Conservation (phyloP, 2,888 invertebrate genomes). For the Achlya flavicornis region DNA sequence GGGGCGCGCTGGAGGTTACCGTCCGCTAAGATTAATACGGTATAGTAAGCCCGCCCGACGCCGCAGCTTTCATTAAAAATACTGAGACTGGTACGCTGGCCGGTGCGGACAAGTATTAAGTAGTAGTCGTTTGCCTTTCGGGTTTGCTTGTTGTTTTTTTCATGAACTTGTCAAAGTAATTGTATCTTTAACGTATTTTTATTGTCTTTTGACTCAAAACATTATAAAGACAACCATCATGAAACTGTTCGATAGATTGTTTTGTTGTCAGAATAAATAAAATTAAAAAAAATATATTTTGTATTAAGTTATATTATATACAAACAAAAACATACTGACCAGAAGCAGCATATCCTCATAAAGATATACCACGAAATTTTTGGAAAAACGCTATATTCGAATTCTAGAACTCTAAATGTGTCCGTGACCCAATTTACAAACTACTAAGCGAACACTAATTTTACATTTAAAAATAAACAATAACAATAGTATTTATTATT, state of each 20-base stretch:
- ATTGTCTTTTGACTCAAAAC: background rate
- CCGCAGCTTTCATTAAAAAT: conserved; percentile 80
- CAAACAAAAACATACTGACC: too few species aligned
- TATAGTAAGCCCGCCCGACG: conserved; percentile 73
- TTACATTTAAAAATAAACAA: background rate
- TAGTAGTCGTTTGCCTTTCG: conserved; percentile 3
- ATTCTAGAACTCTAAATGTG: background rate
- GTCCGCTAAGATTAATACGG: conserved; percentile 80
- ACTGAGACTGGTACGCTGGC: conserved; percentile 64
- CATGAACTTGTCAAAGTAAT: background rate
- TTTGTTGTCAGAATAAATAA: too few species aligned
- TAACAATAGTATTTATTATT: background rate
- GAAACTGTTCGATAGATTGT: too few species aligned
- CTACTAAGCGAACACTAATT: background rate
- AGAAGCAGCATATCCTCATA: too few species aligned
- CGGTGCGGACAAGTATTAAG: conserved; percentile 45
- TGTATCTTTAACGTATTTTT: background rate
- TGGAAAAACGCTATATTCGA: background rate
- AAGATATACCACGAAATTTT: too few species aligned
- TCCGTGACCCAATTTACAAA: background rate
- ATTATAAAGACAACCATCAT: too few species aligned
- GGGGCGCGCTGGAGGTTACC: conserved; percentile 68
- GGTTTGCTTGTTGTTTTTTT: background rate
- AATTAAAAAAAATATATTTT: too few species aligned
- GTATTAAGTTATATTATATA: too few species aligned